Evolutionary conservation across 2,797 vertebrate species (phyloP).

Genomic region (Todus mexicanus): DNA sequence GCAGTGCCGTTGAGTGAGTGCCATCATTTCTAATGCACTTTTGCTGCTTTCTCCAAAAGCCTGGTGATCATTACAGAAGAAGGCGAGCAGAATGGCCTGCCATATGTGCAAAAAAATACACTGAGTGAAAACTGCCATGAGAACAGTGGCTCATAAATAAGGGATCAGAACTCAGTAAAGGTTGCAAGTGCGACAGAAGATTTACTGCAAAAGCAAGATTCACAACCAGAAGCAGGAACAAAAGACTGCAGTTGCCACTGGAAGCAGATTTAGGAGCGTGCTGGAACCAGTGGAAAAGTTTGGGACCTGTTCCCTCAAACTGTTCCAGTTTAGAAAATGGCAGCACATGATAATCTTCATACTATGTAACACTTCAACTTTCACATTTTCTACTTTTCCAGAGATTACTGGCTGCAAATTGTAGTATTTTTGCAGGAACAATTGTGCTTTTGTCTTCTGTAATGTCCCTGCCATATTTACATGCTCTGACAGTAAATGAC

Average conservation of each 20-base stretch:
- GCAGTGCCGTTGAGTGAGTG: not conserved
- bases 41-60: not conserved
- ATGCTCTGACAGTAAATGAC: not conserved
- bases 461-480: not conserved
- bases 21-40: not conserved
- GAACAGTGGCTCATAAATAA: not conserved
- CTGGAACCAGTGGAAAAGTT: not conserved
- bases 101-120: rapidly evolving
- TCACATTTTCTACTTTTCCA: not conserved
- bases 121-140: not conserved
- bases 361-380: not conserved
- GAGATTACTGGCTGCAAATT: not conserved
- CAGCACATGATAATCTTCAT: not conserved
- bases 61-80: not conserved
- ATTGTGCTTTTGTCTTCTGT: not conserved
- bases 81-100: not conserved
- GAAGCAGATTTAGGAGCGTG: not conserved
- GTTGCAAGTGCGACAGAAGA: not conserved
- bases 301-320: not conserved
- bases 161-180: not conserved
- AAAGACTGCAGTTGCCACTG: not conserved
- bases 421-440: not conserved
- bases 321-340: not conserved
- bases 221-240: not conserved
- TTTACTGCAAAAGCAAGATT: not conserved